A percentile compares a stretch with the other conserved stretches of the same genome.
Conservation (phyloP, 2,113 vertebrate genomes). For the Suricata suricatta region DNA sequence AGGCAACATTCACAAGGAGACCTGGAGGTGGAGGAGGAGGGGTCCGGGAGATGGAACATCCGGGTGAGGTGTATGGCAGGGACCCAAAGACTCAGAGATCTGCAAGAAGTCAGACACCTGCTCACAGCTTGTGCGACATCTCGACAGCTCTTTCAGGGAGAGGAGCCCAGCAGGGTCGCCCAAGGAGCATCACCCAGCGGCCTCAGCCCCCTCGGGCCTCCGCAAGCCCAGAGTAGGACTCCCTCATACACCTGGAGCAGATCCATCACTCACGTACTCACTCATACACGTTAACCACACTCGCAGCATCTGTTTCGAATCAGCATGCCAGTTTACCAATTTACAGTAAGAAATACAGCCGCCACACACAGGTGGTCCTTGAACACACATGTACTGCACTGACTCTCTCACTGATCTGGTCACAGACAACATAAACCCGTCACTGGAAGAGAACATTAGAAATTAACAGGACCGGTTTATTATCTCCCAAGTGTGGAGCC, state of each 20-base stretch:
- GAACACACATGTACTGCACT: background rate
- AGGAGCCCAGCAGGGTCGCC: background rate
- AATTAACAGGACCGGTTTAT: background rate
- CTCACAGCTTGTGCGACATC: background rate
- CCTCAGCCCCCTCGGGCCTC: background rate
- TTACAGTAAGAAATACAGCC: background rate
- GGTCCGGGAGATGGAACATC: fast-evolving
- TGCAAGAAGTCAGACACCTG: background rate
- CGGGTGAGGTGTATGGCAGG: background rate
- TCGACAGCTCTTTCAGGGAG: too few relatives aligned
- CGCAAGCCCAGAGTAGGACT: background rate
- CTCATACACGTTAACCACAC: background rate
- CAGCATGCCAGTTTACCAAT: background rate
- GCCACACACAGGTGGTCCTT: background rate
- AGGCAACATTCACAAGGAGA: background rate
- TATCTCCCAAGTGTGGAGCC: background rate
- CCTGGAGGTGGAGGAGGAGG: background rate
- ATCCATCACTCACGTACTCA: background rate
- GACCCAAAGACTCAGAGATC: background rate
- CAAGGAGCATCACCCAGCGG: background rate
- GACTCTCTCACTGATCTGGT: background rate
- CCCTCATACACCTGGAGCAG: background rate
- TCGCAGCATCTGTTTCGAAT: background rate
- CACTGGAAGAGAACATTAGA: background rate
- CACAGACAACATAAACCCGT: background rate